Conservation (phyloP, 30 jellyfish, hydroid and myxozoan genomes). For the Morbakka virulenta region DNA sequence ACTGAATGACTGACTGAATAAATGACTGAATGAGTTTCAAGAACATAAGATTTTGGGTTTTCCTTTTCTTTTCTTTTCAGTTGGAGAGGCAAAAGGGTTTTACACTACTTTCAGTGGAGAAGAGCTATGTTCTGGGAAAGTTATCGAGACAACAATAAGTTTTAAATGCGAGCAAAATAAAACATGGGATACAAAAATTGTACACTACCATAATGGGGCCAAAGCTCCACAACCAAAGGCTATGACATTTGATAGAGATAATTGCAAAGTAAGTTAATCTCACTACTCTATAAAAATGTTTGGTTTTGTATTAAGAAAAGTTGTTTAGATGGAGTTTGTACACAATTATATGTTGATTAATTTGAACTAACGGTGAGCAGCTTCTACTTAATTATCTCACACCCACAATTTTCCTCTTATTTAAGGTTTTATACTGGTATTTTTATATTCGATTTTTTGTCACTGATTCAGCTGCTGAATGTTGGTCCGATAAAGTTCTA, state of each 20-base stretch:
- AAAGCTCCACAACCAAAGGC: conserved; percentile 60
- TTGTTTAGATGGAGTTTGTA: background rate
- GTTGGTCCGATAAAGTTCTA: no score
- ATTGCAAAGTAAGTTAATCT: conserved; percentile 55
- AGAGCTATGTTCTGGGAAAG: conserved; percentile 5
- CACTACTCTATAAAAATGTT: background rate
- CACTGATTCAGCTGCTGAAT: no score
- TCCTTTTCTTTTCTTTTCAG: background rate
- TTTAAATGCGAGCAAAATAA: conserved; percentile 49
- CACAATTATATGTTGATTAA: background rate
- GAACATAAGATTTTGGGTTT: background rate
- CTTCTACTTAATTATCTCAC: no score
- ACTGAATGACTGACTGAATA: background rate
- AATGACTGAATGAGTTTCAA: background rate
- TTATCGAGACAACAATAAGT: conserved; percentile 21
- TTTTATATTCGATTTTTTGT: no score
- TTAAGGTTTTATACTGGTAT: no score
- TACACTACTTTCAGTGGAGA: conserved; percentile 50
- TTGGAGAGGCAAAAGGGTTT: conserved; percentile 18
- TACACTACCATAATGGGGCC: conserved; percentile 66
- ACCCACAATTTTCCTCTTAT: no score
- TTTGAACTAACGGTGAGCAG: background rate
- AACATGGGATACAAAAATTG: conserved; percentile 65
- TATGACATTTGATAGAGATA: conserved; percentile 13
- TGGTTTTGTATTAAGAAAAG: background rate